Conservation (phyloP, 2,797 vertebrate species). For the Prionace glauca region DNA sequence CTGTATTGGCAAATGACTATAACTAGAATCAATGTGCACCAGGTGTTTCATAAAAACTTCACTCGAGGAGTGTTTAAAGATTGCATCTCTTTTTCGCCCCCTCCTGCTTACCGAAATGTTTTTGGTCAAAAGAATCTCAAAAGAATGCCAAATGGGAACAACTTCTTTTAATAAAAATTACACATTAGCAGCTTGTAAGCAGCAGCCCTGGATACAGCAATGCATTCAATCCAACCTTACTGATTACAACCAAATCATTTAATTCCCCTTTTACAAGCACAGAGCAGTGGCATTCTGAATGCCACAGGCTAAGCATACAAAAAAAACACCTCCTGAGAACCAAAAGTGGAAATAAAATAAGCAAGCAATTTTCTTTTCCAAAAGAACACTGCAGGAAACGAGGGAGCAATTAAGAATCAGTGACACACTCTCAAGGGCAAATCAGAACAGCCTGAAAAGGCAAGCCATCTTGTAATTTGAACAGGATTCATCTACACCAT, state of each 20-base stretch:
- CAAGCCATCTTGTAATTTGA: constrained; percentile 42
- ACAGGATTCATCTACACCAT: constrained; percentile 38
- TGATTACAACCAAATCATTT: not conserved
- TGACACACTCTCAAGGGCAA: constrained; percentile 44
- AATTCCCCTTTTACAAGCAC: not conserved
- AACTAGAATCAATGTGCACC: not conserved
- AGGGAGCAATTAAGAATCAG: constrained; percentile 43
- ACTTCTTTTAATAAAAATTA: not conserved
- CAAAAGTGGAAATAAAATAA: constrained; percentile 38
- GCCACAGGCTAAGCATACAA: not conserved
- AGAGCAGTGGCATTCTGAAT: not conserved
- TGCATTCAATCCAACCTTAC: not conserved
- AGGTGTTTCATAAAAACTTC: not conserved
- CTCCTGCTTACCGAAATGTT: not conserved
- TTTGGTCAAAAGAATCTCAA: not conserved
- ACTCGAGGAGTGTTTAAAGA: not conserved
- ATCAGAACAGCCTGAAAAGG: constrained; percentile 44
- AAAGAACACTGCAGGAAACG: constrained; percentile 33
- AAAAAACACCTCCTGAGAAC: constrained; percentile 29
- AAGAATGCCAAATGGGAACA: not conserved
- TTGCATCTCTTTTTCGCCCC: too few species aligned
- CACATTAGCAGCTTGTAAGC: not conserved
- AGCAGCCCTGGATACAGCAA: not conserved
- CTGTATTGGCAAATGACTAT: too few species aligned
- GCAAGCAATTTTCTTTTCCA: constrained; percentile 30